Percentiles rank a stretch among this genome's conserved stretches.
Conservation (phyloP, 2,888 invertebrate species). For the Callyntrura sp. region DNA sequence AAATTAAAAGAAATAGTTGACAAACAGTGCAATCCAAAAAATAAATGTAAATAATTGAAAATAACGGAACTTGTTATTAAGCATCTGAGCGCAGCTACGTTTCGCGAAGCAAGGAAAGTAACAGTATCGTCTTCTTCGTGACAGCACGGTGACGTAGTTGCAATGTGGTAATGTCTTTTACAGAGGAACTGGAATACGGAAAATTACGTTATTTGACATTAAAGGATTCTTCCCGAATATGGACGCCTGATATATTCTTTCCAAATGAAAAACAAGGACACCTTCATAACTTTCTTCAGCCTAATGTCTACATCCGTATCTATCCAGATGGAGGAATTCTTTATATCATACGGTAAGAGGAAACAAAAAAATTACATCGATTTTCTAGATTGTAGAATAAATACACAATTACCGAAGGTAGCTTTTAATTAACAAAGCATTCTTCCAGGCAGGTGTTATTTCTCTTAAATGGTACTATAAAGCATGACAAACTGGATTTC, state of each 20-base stretch:
- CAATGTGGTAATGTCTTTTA: neutral
- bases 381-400: neutral
- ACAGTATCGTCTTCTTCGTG: too few relatives aligned
- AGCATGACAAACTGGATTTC: too few relatives aligned
- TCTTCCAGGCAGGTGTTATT: too few relatives aligned
- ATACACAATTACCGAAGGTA: too few relatives aligned
- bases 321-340: constrained; percentile 97
- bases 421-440: neutral
- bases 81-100: too few relatives aligned
- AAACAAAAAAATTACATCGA: constrained; percentile 13
- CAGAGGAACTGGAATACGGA: constrained; percentile 87
- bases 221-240: constrained; percentile 97
- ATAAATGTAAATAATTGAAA: too few relatives aligned
- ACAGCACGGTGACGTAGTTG: too few relatives aligned
- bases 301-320: constrained; percentile 98
- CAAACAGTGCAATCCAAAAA: too few relatives aligned
- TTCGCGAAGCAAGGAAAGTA: too few relatives aligned
- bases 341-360: constrained; percentile 94
- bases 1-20: too few relatives aligned
- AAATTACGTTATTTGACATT: constrained; percentile 96
- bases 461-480: too few relatives aligned
- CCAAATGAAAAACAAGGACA: constrained; percentile 99
- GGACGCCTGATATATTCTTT: constrained; percentile 99
- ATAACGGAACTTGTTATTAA: too few relatives aligned
- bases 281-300: constrained; percentile 99